Percentiles rank a stretch among this genome's conserved stretches.
Evolutionary conservation across 2,797 vertebrate genomes (phyloP).

Genomic region (Brachyalestes nurse): DNA sequence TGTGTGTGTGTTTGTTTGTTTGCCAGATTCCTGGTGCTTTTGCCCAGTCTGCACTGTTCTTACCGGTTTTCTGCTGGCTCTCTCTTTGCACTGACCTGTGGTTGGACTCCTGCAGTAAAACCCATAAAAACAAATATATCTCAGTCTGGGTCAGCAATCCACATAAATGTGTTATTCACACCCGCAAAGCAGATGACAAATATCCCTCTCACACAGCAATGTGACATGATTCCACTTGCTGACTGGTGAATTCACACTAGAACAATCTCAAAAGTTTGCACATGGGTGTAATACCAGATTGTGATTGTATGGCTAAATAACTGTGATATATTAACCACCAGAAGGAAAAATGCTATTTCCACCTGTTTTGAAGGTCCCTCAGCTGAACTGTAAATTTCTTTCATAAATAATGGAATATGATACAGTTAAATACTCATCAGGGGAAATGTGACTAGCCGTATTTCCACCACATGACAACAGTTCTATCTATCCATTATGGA

Average conservation of each 20-base stretch:
- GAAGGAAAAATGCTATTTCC: too few species aligned
- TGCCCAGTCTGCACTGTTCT: slow-evolving; percentile 51
- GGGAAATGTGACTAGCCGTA: too few species aligned
- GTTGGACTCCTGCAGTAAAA: slow-evolving; percentile 39
- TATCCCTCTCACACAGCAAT: slow-evolving; percentile 32
- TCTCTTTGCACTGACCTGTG: slow-evolving; percentile 44
- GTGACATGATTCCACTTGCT: slow-evolving; percentile 39
- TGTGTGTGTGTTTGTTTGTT: slow-evolving; percentile 9
- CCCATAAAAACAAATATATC: slow-evolving; percentile 54
- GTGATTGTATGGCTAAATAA: too few species aligned
- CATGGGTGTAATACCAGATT: neutral
- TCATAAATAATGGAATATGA: too few species aligned
- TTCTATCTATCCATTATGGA: too few species aligned
- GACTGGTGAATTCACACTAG: neutral
- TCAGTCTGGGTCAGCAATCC: slow-evolving; percentile 53
- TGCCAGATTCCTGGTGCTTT: slow-evolving; percentile 46
- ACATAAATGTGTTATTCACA: slow-evolving; percentile 44
- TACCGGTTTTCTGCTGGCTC: slow-evolving; percentile 20
- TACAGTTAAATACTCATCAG: too few species aligned
- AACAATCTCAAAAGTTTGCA: neutral
- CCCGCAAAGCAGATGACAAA: slow-evolving; percentile 27
- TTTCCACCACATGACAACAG: too few species aligned
- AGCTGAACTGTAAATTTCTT: too few species aligned
- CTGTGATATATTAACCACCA: too few species aligned
- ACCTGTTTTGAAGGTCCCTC: too few species aligned